phyloP scores from a whole-genome alignment of 2,888 invertebrate genomes.

The Alloscopus bannaensis region DNA sequence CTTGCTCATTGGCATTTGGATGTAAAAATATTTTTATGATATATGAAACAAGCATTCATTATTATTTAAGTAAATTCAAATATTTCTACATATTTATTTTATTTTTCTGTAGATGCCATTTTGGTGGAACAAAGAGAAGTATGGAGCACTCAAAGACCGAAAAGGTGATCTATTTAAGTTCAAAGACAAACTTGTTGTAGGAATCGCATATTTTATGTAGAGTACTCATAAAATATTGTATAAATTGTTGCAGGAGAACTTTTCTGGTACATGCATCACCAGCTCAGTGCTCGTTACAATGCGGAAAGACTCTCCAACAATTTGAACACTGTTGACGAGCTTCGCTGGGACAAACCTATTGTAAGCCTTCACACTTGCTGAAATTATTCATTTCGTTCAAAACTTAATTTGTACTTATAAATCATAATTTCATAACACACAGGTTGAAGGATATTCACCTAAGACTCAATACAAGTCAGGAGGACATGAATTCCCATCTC shows the following conservation, averaged over 20 bases:
- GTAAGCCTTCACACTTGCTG: conserved; percentile 16
- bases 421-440: not conserved
- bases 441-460: conserved; percentile 64
- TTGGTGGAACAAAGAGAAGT: conserved; percentile 73
- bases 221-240: too few species aligned
- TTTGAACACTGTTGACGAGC: conserved; percentile 68
- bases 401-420: not conserved
- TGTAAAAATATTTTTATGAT: too few species aligned
- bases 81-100: too few species aligned
- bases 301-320: conserved; percentile 73
- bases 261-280: conserved; percentile 74
- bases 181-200: too few species aligned
- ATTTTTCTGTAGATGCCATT: too few species aligned
- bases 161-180: too few species aligned
- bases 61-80: too few species aligned
- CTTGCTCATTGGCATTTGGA: conserved; percentile 74
- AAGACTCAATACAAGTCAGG: conserved; percentile 65
- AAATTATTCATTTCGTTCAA: too few species aligned
- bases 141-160: conserved; percentile 72
- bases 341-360: conserved; percentile 71
- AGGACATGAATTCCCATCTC: conserved; percentile 68
- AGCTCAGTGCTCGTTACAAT: conserved; percentile 69
- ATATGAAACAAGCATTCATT: too few species aligned
- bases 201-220: too few species aligned
- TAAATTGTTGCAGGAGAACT: too few species aligned